Conservation (phyloP, 2,888 invertebrate species). For the Tinea semifulvella region DNA sequence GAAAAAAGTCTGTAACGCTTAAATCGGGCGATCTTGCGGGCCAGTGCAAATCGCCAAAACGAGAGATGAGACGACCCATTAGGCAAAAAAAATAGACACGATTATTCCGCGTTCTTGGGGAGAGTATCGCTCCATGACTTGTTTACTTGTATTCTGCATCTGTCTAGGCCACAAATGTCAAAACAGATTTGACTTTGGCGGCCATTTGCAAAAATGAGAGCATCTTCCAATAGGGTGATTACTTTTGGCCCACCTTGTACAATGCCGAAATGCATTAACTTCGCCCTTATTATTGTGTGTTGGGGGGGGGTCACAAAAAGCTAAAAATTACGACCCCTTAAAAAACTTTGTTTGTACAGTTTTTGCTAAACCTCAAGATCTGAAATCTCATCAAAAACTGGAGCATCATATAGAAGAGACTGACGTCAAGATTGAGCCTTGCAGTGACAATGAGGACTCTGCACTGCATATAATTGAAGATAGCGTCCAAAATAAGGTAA, state of each 20-base stretch:
- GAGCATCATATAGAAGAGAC: not conserved
- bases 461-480: not conserved
- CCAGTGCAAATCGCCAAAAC: too few relatives aligned
- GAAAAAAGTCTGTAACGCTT: too few relatives aligned
- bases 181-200: conserved; percentile 9
- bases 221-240: conserved; percentile 8
- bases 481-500: too few relatives aligned
- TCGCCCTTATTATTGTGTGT: too few relatives aligned
- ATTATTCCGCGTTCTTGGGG: conserved; percentile 5
- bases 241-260: conserved; percentile 13
- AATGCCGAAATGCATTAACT: too few relatives aligned
- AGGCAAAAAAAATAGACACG: conserved; percentile 5
- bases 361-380: too few relatives aligned
- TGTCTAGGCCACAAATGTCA: conserved; percentile 12
- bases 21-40: too few relatives aligned
- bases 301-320: too few relatives aligned
- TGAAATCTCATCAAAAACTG: not conserved
- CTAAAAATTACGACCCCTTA: too few relatives aligned
- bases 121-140: conserved; percentile 7
- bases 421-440: not conserved
- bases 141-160: conserved; percentile 13
- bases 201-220: conserved; percentile 12
- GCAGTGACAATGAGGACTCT: conserved; percentile 1
- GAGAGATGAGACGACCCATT: too few relatives aligned
- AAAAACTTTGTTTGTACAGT: too few relatives aligned